Evolutionary conservation across 1,140 invertebrate species (phyloP).

Genomic region (Oreohelix idahoensis): DNA sequence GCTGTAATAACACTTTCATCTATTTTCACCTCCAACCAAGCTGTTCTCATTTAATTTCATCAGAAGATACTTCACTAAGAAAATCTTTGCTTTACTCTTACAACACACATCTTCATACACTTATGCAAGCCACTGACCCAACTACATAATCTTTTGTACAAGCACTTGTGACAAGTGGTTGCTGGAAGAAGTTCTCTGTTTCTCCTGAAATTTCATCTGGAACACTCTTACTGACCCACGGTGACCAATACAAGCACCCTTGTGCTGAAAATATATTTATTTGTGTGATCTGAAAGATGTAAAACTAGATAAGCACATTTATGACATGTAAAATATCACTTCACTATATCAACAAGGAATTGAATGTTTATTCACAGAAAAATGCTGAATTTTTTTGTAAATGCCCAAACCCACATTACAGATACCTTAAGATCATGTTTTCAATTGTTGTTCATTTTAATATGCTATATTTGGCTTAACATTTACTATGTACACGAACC

Average conservation of each 20-base stretch:
- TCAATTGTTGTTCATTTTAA: too few relatives aligned
- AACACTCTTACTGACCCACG: conserved; percentile 69
- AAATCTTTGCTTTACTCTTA: background rate
- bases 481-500: too few relatives aligned
- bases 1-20: background rate
- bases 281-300: background rate
- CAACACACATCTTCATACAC: background rate
- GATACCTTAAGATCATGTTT: too few relatives aligned
- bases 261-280: conserved; percentile 31
- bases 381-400: too few relatives aligned
- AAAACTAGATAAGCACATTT: conserved; percentile 4
- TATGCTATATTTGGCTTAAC: too few relatives aligned
- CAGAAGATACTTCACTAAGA: background rate
- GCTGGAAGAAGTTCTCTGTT: conserved; percentile 20
- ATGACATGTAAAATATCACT: conserved; percentile 27
- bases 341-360: too few relatives aligned
- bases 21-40: background rate
- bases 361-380: too few relatives aligned
- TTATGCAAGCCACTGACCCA: conserved; percentile 47
- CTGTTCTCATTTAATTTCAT: background rate
- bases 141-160: conserved; percentile 56
- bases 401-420: too few relatives aligned
- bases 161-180: conserved; percentile 68
- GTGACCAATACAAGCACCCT: conserved; percentile 69
- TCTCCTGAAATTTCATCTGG: conserved; percentile 55